Evolutionary conservation across 2,113 vertebrate species (phyloP).

Genomic region (Rhinichthys klamathensis): DNA sequence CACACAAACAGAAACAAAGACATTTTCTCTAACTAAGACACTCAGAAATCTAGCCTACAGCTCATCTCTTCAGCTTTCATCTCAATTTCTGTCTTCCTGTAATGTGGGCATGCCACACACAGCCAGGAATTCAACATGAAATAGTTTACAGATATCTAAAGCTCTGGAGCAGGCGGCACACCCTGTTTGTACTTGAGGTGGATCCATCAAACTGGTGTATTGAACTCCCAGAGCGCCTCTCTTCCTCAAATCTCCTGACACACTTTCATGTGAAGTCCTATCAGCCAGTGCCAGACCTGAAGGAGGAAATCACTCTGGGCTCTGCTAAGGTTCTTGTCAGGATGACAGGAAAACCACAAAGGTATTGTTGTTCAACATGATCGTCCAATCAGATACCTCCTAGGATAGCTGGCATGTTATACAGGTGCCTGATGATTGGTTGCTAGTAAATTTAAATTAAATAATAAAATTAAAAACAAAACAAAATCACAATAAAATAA

Average conservation of each 20-base stretch:
- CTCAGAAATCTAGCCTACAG: background rate
- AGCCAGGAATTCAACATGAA: conserved; percentile 29
- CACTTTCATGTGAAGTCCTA: conserved; percentile 41
- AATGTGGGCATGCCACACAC: conserved; percentile 15
- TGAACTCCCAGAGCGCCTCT: conserved; percentile 32
- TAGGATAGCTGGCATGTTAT: background rate
- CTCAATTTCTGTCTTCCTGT: conserved; percentile 39
- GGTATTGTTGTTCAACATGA: conserved; percentile 14
- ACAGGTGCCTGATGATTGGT: background rate
- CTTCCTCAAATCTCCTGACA: conserved; percentile 43
- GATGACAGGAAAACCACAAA: conserved; percentile 30
- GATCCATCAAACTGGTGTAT: conserved; percentile 13
- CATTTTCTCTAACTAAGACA: conserved; percentile 4
- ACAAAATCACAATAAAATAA: background rate
- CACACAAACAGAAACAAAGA: conserved; percentile 40
- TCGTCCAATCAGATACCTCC: conserved; percentile 4
- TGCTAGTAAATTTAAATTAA: background rate
- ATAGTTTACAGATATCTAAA: conserved; percentile 40
- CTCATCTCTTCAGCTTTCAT: conserved; percentile 36
- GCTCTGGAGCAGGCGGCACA: conserved; percentile 7
- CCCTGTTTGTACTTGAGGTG: conserved; percentile 26
- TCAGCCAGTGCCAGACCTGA: conserved; percentile 20
- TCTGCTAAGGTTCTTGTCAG: conserved; percentile 23
- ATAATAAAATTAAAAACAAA: background rate
- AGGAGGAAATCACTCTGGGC: conserved; percentile 23